These are phyloP conservation scores for Oligia strigilis DNA, from an alignment of 2,888 invertebrate species.

Conservation along the genomic window DNA sequence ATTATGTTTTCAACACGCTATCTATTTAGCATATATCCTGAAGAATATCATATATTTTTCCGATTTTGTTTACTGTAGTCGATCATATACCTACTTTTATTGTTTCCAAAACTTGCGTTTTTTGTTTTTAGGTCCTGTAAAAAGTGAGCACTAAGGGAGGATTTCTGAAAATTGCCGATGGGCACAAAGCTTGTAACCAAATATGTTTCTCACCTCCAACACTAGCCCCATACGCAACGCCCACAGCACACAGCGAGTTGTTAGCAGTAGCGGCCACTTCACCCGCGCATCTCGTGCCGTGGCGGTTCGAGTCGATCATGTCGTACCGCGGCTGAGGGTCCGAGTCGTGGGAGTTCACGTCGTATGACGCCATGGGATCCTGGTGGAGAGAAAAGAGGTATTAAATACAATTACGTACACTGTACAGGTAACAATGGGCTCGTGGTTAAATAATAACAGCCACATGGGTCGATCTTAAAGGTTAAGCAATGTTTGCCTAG, in stretches of 20 bases:
- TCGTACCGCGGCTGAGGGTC: slow-evolving; percentile 99
- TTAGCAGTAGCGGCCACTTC: slow-evolving; percentile 99
- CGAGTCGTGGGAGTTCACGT: slow-evolving; percentile 98
- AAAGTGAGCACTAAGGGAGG: background rate
- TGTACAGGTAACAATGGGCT: too few relatives aligned
- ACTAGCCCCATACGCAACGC: slow-evolving; percentile 98
- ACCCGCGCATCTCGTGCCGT: slow-evolving; percentile 98
- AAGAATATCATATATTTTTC: too few relatives aligned
- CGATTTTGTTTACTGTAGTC: too few relatives aligned
- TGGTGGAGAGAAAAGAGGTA: slow-evolving; percentile 77
- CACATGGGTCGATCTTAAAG: too few relatives aligned
- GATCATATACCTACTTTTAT: too few relatives aligned
- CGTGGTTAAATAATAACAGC: too few relatives aligned
- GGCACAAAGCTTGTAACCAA: background rate
- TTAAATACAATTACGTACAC: background rate
- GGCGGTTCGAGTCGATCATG: slow-evolving; percentile 98
- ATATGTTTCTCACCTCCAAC: slow-evolving; percentile 94
- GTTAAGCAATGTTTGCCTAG: too few relatives aligned
- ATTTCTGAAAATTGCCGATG: background rate
- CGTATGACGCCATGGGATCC: slow-evolving; percentile 98
- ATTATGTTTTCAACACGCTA: too few relatives aligned
- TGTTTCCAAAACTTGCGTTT: too few relatives aligned
- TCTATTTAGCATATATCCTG: too few relatives aligned
- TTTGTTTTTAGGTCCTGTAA: too few relatives aligned
- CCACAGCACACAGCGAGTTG: slow-evolving; percentile 98